Evolutionary conservation across 2,888 invertebrate genomes (phyloP).

Genomic region (Chalcosyrphus nemorum): DNA sequence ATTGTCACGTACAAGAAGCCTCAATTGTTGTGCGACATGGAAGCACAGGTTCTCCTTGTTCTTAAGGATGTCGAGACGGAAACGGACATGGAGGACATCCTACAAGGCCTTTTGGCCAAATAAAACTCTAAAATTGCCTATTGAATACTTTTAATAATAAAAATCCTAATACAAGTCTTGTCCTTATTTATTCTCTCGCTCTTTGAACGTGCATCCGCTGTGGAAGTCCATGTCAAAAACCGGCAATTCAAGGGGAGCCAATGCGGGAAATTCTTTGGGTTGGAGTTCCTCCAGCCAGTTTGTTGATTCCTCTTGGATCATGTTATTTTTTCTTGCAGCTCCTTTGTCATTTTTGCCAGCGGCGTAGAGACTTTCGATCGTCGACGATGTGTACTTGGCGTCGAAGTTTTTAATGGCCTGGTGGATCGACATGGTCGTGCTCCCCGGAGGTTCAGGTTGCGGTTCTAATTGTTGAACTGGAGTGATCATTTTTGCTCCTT

Average conservation of each 20-base stretch:
- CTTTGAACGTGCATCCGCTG: constrained; percentile 5
- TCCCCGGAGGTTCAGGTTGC: constrained; percentile 70
- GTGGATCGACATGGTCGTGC: constrained; percentile 77
- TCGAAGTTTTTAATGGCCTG: constrained; percentile 80
- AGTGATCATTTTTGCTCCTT: constrained; percentile 77
- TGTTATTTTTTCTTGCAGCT: background rate
- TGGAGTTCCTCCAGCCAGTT: constrained; percentile 55
- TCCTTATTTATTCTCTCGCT: constrained; percentile 48
- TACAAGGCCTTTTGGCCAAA: constrained; percentile 79
- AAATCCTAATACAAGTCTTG: background rate
- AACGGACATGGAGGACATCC: constrained; percentile 80
- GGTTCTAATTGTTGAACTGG: constrained; percentile 74
- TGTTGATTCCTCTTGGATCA: background rate
- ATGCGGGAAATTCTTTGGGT: constrained; percentile 76
- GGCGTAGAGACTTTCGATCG: constrained; percentile 10
- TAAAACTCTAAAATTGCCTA: constrained; percentile 73
- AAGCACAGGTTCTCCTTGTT: constrained; percentile 83
- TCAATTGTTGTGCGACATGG: constrained; percentile 86
- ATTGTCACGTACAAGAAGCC: constrained; percentile 92
- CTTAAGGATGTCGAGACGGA: constrained; percentile 81
- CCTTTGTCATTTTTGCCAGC: background rate
- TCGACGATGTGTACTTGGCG: constrained; percentile 76
- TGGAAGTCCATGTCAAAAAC: constrained; percentile 78
- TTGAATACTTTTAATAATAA: constrained; percentile 19
- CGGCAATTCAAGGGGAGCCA: constrained; percentile 80